Conservation (phyloP, 2,797 vertebrate species). For the Pachyuromys duprasi region DNA sequence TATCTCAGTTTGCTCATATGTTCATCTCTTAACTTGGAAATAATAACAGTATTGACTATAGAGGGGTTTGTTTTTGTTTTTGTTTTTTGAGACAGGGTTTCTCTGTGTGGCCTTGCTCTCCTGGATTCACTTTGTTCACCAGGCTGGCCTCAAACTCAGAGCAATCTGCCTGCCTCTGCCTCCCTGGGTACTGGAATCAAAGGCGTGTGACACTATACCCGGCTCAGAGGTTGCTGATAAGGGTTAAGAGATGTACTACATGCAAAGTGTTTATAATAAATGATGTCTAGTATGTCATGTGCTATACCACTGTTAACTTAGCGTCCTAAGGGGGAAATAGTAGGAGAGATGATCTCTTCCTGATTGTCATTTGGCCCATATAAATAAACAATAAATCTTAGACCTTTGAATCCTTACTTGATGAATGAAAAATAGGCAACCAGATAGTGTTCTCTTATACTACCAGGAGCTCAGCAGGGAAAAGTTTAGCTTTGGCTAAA, state of each 20-base stretch:
- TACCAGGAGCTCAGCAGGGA: not conserved
- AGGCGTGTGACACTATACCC: too few species aligned
- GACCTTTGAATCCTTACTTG: not conserved
- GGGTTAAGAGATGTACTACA: not conserved
- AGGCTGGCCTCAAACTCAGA: too few species aligned
- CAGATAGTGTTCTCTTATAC: not conserved
- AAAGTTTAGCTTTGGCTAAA: slow-evolving; percentile 30
- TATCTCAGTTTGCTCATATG: slow-evolving; percentile 22
- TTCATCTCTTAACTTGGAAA: not conserved
- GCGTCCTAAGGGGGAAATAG: not conserved
- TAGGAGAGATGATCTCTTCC: not conserved
- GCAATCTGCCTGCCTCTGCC: too few species aligned
- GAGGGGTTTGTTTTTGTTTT: too few species aligned
- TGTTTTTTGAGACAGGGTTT: too few species aligned
- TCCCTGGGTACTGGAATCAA: too few species aligned
- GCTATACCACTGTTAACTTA: not conserved
- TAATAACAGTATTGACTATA: not conserved
- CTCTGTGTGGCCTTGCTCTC: too few species aligned
- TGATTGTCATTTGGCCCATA: not conserved
- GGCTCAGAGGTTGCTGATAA: not conserved
- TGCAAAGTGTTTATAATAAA: not conserved
- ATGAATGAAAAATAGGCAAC: slow-evolving; percentile 14
- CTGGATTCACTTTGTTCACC: too few species aligned
- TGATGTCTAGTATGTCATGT: not conserved
- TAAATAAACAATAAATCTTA: slow-evolving; percentile 30